Conservation (phyloP, 2,113 vertebrate genomes). For the Pelecanoides urinatrix region DNA sequence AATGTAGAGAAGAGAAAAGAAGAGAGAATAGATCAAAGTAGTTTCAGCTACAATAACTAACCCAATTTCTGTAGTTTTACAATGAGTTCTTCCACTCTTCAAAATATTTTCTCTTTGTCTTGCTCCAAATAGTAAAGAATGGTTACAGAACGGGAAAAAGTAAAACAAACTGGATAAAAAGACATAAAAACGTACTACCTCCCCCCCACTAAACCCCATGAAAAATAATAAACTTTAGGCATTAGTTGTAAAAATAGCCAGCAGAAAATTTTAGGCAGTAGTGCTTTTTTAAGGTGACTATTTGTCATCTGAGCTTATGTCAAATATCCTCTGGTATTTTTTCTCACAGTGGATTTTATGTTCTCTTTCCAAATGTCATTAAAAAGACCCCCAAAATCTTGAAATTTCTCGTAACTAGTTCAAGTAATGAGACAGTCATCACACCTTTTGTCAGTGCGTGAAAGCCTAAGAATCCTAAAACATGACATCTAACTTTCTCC, state of each 20-base stretch:
- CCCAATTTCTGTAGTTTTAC: constrained; percentile 25
- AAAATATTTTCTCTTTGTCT: background rate
- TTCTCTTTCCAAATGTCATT: background rate
- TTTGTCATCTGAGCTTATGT: background rate
- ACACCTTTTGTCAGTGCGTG: background rate
- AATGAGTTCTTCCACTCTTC: background rate
- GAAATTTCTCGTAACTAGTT: background rate
- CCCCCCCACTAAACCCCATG: background rate
- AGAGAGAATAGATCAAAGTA: background rate
- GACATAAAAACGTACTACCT: background rate
- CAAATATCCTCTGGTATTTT: background rate
- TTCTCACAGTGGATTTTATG: background rate
- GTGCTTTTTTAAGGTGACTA: background rate
- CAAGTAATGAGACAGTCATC: background rate
- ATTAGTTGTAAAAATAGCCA: background rate
- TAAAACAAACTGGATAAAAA: background rate
- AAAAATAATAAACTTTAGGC: background rate
- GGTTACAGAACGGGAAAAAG: background rate
- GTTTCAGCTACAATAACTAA: background rate
- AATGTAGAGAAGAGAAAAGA: background rate
- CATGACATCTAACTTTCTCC: background rate
- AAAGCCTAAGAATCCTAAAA: background rate
- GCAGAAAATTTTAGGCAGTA: background rate
- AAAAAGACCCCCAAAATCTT: background rate
- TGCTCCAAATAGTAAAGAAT: background rate